These are phyloP conservation scores for Malurus cyaneus DNA, from an alignment of 2,113 vertebrate genomes.

Conservation along the genomic window DNA sequence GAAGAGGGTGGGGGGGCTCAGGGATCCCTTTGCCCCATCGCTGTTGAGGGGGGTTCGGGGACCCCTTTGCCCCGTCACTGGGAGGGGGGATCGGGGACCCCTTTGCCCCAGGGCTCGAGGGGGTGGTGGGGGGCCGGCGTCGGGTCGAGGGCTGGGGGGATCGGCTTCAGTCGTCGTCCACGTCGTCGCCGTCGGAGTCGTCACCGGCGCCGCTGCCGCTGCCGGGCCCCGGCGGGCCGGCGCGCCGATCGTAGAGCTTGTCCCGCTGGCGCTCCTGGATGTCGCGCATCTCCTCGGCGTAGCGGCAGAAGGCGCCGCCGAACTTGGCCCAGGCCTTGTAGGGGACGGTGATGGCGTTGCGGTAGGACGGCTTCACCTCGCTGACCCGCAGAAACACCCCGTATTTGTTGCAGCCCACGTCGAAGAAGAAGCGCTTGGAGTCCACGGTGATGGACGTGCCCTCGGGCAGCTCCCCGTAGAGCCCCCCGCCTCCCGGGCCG, in stretches of 20 bases:
- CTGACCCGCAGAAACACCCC: slow-evolving; percentile 95
- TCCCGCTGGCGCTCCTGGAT: slow-evolving; percentile 93
- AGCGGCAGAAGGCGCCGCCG: slow-evolving; percentile 90
- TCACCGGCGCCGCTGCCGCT: slow-evolving; percentile 75
- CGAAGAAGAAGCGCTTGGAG: slow-evolving; percentile 95
- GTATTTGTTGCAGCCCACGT: slow-evolving; percentile 97
- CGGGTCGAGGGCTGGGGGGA: too few species aligned
- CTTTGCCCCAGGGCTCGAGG: neutral
- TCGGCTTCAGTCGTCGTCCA: slow-evolving; percentile 94
- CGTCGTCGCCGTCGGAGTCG: slow-evolving; percentile 93
- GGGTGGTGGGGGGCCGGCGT: neutral
- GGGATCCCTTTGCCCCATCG: too few species aligned
- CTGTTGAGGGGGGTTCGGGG: neutral
- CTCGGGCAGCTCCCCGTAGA: slow-evolving; percentile 90
- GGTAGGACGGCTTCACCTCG: slow-evolving; percentile 96
- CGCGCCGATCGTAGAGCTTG: slow-evolving; percentile 86
- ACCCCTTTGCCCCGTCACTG: too few species aligned
- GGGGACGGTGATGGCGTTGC: slow-evolving; percentile 96
- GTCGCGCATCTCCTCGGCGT: slow-evolving; percentile 97
- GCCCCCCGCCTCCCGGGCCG: slow-evolving; percentile 75
- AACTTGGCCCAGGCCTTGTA: slow-evolving; percentile 97
- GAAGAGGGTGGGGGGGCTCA: too few species aligned
- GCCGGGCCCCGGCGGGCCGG: slow-evolving; percentile 56
- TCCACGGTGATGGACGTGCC: slow-evolving; percentile 97
- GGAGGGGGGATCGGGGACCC: neutral